Base-by-base conservation (phyloP, 2,797 vertebrate species). In the Pseudochromis fuscus region DNA sequence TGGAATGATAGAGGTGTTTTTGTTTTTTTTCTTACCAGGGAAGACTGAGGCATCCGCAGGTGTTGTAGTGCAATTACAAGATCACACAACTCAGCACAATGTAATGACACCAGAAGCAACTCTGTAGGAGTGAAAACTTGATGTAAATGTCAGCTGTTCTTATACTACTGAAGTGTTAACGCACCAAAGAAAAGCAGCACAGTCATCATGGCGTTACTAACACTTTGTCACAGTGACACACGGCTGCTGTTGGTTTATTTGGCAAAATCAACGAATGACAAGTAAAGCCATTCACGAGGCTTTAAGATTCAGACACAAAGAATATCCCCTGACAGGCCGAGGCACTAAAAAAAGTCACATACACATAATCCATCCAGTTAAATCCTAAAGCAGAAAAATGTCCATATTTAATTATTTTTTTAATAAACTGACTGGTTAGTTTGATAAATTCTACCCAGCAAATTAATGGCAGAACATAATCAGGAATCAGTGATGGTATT, bases 61-160 rank as follows among this genome's bases (percentile, higher is more conserved):
- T 77, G 49, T 70, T 15, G 0, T n/a, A 44, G 4, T 19, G 10
- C 21, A 57, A 66, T 74, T 62, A 65, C 24, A 61, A 53, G 27
- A 67, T 72, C n/a, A 21, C 19, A 56, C 13, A 24, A 58, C 19
- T 57, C 18, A 31, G 35, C 42, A n/a, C 65, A 40, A 70, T 66
- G 4, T 44, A 44, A 60, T 42, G 31, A 44, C 35, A 42, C 19
- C 8, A 77, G 49, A 40, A 45, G n/a, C 21, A 42, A 56, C 48
- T 30, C 16, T 45, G 30, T 46, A 7, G 38, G 13, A 40, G 24
- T 51, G 50, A 46, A 42, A 60, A 31, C 21, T 40, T 31, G 16
- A 77, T 72, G 30, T 57, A 50, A 59, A 72, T 82, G 58, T 68
- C 49, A 75, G 49, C 40, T 70, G 33, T 63, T 35, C 15, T 28